These are phyloP conservation scores for Trachops cirrhosus DNA, from an alignment of 2,797 vertebrate species.

Conservation along the genomic window DNA sequence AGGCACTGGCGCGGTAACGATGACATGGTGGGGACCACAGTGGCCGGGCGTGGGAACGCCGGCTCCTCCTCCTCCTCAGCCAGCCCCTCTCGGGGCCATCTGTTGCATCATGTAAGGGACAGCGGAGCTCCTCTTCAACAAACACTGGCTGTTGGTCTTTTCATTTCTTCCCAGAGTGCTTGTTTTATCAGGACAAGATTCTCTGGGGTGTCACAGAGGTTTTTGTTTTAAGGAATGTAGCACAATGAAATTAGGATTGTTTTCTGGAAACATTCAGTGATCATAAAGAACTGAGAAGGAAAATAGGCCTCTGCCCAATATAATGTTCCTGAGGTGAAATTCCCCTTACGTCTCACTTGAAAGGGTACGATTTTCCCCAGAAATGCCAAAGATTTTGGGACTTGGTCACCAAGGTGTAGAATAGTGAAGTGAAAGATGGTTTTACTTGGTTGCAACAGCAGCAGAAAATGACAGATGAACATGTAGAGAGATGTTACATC, in stretches of 20 bases:
- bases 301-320: neutral
- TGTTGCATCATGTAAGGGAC: slow-evolving; percentile 51
- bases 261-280: slow-evolving; percentile 39
- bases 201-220: slow-evolving; percentile 20
- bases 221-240: neutral
- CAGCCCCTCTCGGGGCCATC: slow-evolving; percentile 50
- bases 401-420: neutral
- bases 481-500: neutral
- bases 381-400: neutral
- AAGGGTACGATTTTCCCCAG: neutral
- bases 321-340: neutral
- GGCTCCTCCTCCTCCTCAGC: neutral
- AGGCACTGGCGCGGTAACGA: neutral
- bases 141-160: slow-evolving; percentile 60
- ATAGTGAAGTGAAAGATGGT: neutral
- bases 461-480: neutral
- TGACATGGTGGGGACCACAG: neutral
- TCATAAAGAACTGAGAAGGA: slow-evolving; percentile 6
- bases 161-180: slow-evolving; percentile 47
- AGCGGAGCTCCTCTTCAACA: slow-evolving; percentile 61
- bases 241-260: neutral
- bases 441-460: neutral
- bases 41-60: neutral
- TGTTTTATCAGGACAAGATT: slow-evolving; percentile 25
- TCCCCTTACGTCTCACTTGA: neutral